Base-by-base conservation (phyloP, 2,888 invertebrate species). In the Melanophora roralis region DNA sequence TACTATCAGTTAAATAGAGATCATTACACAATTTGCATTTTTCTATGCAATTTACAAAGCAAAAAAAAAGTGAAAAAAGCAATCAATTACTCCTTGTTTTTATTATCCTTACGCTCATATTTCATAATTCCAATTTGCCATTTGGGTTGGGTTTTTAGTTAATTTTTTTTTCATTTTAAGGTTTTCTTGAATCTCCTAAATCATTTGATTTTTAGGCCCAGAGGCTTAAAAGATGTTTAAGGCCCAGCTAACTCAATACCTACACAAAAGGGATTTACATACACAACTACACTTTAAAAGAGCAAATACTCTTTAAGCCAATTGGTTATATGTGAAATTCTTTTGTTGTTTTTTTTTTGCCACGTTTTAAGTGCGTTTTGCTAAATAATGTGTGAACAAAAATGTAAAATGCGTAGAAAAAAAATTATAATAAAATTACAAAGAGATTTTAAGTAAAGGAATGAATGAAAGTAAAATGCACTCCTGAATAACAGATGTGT, bases 61-160 rank as follows among this genome's bases (percentile, higher is more conserved):
- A 60, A 68, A 32, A 32, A 38, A 40, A n/a, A 40, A 27, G 3
- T 5, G 27, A 14, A 43, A 34, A 40, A 60, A 60, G 11, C 21
- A 32, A 32, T 6, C 32, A 45, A 34, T 47, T 47, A 69, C 76
- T 72, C 67, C 62, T 80, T 75, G 59, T 67, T 79, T 27, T 79
- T 75, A 79, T 79, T 79, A 71, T 79, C 71, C 79, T 80, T 71
- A 62, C 23, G 84, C 84, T 84, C 86, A 87, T 87, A 87, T 86
- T 87, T 87, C 87, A 87, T 87, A 87, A 86, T 87, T 86, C 85
- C 86, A 86, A 87, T 86, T 86, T 86, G 86, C 87, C 73, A 68
- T 79, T 80, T 76, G 73, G 69, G 73, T 77, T 81, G 72, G 81
- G 79, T 32, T 16, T 34, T 23, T 34, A 4, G 6, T 6, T 40